Percentiles rank a stretch among this genome's conserved stretches.
Evolutionary conservation across 1,140 invertebrate genomes (phyloP).

Genomic region (Ceratina japonica): DNA sequence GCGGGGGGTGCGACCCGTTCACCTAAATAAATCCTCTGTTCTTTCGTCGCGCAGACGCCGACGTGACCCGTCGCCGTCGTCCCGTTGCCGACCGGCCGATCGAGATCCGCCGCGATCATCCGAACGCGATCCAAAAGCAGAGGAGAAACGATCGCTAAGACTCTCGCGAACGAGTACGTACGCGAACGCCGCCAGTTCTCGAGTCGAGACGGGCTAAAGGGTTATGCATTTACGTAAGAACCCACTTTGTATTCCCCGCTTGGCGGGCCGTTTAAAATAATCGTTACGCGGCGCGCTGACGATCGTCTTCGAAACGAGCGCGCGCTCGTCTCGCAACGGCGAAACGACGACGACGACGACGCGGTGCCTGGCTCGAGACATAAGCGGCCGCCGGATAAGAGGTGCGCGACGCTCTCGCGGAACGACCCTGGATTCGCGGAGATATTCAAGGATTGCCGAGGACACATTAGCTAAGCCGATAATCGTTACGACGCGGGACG

Average conservation of each 20-base stretch:
- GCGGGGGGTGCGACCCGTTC: neutral
- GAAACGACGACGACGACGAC: neutral
- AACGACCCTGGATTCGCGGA: slow-evolving; percentile 11
- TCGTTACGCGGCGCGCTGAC: slow-evolving; percentile 65
- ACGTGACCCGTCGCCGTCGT: too few relatives aligned
- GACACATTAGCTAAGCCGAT: slow-evolving; percentile 43
- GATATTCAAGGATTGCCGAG: slow-evolving; percentile 30
- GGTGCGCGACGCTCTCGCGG: neutral
- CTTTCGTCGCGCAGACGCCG: too few relatives aligned
- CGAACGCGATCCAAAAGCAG: too few relatives aligned
- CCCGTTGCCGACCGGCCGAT: neutral
- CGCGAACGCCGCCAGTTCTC: too few relatives aligned
- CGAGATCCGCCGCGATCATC: too few relatives aligned
- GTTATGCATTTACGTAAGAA: slow-evolving; percentile 73
- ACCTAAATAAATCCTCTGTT: neutral
- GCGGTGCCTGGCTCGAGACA: slow-evolving; percentile 7
- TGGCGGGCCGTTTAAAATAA: slow-evolving; percentile 74
- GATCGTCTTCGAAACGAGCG: slow-evolving; percentile 39
- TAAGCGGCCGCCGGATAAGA: slow-evolving; percentile 37
- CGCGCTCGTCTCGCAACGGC: slow-evolving; percentile 15
- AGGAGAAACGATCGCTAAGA: too few relatives aligned
- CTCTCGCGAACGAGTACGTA: too few relatives aligned
- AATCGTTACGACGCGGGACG: slow-evolving; percentile 27
- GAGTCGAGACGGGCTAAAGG: slow-evolving; percentile 28
- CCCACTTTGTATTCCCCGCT: slow-evolving; percentile 74